Base-by-base conservation (phyloP, 2,113 vertebrate genomes). In the Myiagra hebetior region DNA sequence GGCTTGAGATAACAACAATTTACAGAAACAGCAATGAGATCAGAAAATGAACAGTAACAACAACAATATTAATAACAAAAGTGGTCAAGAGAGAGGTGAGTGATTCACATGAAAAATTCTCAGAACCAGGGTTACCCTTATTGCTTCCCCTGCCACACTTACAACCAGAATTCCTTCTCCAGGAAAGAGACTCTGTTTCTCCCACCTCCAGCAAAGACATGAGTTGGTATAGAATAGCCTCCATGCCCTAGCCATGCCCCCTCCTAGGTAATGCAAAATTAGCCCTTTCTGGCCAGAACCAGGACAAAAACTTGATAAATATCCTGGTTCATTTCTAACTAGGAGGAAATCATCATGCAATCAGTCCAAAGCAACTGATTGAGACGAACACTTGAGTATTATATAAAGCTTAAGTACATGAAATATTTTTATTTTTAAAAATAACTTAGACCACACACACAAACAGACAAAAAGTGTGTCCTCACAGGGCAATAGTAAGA, bases 141-240 rank as follows among this genome's bases (percentile, higher is more conserved):
- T 37, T 0, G 0, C 15, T 59, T 33, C 44, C 9, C 57, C 22
- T 0, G 0, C 31, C 31, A 22, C 15, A 27, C 6, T 10, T 18
- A 33, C 3, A 13, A 44, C 7, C 13, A 67, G 28, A 75, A 67
- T 13, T 73, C 28, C 55, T 53, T 62, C 85, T 69, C 23, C 9
- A 3, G 24, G 46, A 33, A 46, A n/a, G 5, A 33, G 8, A 46
- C 22, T 33, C 11, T 5, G 5, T 9, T 59, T 4, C 6, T 5
- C 7, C 15, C 13, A 13, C 23, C 11, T 33, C 23, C 30, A 59
- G 23, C 15, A 39, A 59, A 37, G 33, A 52, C 7, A 28, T 8
- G 7, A 50, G 7, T 20, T 75, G 19, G 5, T n/a, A n/a, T 6
- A 46, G 13, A 52, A 46, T 1, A 75, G 1, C 15, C 13, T 39